Conservation (phyloP, 2,113 vertebrate genomes). For the Hirundichthys speculiger region DNA sequence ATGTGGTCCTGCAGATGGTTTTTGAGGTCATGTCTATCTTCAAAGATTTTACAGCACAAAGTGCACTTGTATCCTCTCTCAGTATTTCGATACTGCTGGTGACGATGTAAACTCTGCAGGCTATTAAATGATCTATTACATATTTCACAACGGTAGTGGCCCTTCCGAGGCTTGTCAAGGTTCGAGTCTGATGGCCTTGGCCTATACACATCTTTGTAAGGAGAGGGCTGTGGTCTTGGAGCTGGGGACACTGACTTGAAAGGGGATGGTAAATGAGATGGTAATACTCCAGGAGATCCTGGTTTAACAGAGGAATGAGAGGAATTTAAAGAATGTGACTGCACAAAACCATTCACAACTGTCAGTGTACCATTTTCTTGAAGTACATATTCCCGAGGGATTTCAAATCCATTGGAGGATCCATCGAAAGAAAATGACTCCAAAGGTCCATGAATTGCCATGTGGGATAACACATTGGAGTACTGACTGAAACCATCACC, state of each 20-base stretch:
- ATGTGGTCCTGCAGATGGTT: slow-evolving; percentile 77
- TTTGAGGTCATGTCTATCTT: slow-evolving; percentile 70
- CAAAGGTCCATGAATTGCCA: slow-evolving; percentile 78
- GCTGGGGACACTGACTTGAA: slow-evolving; percentile 56
- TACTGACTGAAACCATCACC: slow-evolving; percentile 83
- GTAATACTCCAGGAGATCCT: slow-evolving; percentile 60
- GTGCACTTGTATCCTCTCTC: slow-evolving; percentile 81
- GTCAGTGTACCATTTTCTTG: slow-evolving; percentile 84
- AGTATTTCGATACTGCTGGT: slow-evolving; percentile 80
- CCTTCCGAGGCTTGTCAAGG: slow-evolving; percentile 50
- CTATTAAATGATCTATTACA: slow-evolving; percentile 79
- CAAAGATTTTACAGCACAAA: slow-evolving; percentile 80
- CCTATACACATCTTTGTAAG: slow-evolving; percentile 43
- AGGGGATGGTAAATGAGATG: slow-evolving; percentile 52
- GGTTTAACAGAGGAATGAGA: slow-evolving; percentile 63
- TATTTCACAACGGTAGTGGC: slow-evolving; percentile 77
- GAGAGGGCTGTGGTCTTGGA: slow-evolving; percentile 21
- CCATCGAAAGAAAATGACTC: slow-evolving; percentile 78
- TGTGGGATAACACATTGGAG: slow-evolving; percentile 75
- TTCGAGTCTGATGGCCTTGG: slow-evolving; percentile 49
- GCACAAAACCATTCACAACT: slow-evolving; percentile 70
- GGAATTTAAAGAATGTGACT: slow-evolving; percentile 45
- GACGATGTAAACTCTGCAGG: slow-evolving; percentile 74
- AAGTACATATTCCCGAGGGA: slow-evolving; percentile 80
- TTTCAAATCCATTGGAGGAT: slow-evolving; percentile 76